Conservation (phyloP, 2,113 vertebrate species). For the Columba livia region DNA sequence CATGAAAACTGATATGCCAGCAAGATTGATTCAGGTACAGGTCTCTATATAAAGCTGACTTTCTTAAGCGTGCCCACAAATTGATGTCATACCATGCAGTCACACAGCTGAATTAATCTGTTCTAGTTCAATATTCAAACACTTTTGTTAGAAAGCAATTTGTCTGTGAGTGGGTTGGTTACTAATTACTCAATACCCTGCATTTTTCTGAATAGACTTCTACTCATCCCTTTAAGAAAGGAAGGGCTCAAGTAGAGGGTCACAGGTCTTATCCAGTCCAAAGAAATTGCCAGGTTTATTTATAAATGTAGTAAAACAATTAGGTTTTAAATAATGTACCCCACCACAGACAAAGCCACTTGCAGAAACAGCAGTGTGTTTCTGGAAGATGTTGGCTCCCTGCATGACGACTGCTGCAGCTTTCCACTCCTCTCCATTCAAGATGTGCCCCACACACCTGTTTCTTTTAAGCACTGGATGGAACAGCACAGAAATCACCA, state of each 20-base stretch:
- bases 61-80: accelerated
- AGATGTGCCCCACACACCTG: accelerated
- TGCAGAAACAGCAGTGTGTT: background rate
- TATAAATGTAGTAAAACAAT: background rate
- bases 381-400: background rate
- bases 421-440: background rate
- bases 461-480: background rate
- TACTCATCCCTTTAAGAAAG: background rate
- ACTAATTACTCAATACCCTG: background rate
- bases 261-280: background rate
- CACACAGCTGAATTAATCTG: background rate
- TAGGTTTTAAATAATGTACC: constrained; percentile 16
- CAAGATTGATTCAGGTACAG: background rate
- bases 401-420: background rate
- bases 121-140: background rate
- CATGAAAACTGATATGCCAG: background rate
- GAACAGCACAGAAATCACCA: background rate
- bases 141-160: background rate
- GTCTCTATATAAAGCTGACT: background rate
- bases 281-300: background rate
- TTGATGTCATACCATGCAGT: background rate
- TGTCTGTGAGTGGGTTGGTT: background rate
- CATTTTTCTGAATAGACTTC: background rate
- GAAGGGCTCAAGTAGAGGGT: background rate
- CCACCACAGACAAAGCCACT: background rate